Base-by-base conservation (phyloP, 2,113 vertebrate genomes). In the Prunella fulvescens region DNA sequence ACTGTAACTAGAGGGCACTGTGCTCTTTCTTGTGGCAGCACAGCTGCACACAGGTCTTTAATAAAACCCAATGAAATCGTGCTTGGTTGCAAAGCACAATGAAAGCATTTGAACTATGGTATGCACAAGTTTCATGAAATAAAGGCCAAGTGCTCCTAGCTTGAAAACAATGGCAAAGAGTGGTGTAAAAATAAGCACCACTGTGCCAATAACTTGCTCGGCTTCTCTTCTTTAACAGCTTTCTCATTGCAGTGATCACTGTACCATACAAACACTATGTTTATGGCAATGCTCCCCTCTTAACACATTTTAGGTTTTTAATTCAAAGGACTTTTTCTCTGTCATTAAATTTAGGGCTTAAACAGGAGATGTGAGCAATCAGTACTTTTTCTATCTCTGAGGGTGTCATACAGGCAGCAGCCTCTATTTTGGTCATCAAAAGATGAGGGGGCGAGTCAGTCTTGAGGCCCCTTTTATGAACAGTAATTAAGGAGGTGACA, bases 1-100 rank as follows among this genome's bases (percentile, higher is more conserved):
- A 51, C 88, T 76, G 82, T 92, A 93, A 96, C 90, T 95, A 96
- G 96, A 97, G 95, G 97, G 95, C 95, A 94, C 92, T 97, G 82
- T 89, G 94, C 83, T 97, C 96, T 92, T 96, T 95, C 95, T 80
- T 87, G 85, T 95, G 81, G 72, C 73, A 67, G 79, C 29, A 42
- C 56, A 72, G 79, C 81, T 65, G 77, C 95, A 91, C 91, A 22
- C 35, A 61, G 42, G 57, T 79, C 93, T 86, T 82, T 35, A 92
- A 90, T 53, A 94, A 96, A 93, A 92, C 64, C 79, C 76, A 28
- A 76, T 33, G 44, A 94, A 92, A 73, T 20, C 31, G 28, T 25
- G 62, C 66, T 76, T 44, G 74, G 65, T 23, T 81, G 78, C 73
- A 96, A 93, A 93, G 88, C 86, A 89, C 83, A 96, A 91, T 92